Conservation (phyloP, 1,140 invertebrate genomes). For the Vollenhovia emeryi region DNA sequence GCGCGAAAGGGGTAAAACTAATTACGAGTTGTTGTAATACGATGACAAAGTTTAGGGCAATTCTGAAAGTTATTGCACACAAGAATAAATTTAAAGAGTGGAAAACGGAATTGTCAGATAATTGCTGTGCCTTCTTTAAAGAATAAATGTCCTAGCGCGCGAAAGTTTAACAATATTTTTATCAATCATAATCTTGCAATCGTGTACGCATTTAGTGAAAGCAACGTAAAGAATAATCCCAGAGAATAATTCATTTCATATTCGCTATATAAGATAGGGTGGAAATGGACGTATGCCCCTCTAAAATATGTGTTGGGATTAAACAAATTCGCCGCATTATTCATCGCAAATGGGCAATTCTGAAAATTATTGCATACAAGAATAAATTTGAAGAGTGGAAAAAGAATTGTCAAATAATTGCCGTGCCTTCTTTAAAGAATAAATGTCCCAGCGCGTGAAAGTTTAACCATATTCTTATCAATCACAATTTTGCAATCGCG, state of each 20-base stretch:
- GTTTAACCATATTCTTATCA: too few species aligned
- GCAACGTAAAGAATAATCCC: not conserved
- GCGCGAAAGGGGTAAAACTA: not conserved
- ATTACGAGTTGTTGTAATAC: not conserved
- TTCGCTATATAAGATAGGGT: not conserved
- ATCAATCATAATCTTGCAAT: not conserved
- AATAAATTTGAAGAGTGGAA: not conserved
- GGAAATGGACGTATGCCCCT: not conserved
- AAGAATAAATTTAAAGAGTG: not conserved
- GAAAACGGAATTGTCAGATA: too few species aligned
- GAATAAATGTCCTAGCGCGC: too few species aligned
- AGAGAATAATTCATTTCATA: not conserved
- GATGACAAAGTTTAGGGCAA: not conserved
- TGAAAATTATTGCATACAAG: not conserved
- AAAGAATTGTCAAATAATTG: not conserved
- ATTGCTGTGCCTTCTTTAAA: not conserved
- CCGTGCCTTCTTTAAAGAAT: too few species aligned
- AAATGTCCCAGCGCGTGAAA: too few species aligned
- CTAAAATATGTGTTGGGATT: slow-evolving; percentile 43
- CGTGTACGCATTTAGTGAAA: not conserved
- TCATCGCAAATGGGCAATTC: slow-evolving; percentile 45
- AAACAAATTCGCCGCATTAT: slow-evolving; percentile 54
- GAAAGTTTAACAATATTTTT: too few species aligned
- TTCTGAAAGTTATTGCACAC: not conserved
- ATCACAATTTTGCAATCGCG: not conserved